A percentile compares a stretch with the other conserved stretches of the same genome.
These are phyloP conservation scores for Diachasma alloeum DNA, from an alignment of 1,140 invertebrate species.

Conservation along the genomic window DNA sequence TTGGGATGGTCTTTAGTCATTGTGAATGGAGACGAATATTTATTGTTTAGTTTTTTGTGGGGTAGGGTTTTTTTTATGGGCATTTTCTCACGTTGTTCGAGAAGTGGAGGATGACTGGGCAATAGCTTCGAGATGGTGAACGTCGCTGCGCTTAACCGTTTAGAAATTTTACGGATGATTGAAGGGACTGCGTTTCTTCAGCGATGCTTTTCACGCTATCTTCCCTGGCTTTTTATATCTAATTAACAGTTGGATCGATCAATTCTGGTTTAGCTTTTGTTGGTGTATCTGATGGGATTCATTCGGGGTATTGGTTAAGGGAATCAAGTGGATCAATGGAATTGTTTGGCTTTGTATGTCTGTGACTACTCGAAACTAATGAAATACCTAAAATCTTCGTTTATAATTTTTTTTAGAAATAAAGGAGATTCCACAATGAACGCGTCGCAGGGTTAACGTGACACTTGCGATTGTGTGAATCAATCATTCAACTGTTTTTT, in stretches of 20 bases:
- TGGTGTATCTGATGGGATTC: background rate
- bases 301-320: background rate
- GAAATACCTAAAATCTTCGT: background rate
- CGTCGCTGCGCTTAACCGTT: slow-evolving; percentile 23
- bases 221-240: background rate
- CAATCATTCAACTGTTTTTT: too few relatives aligned
- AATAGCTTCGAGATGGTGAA: slow-evolving; percentile 16
- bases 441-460: too few relatives aligned
- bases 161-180: slow-evolving; percentile 36
- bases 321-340: background rate
- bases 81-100: background rate
- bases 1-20: background rate
- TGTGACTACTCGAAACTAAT: background rate
- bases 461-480: too few relatives aligned
- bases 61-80: background rate
- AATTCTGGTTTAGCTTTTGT: background rate
- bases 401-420: too few relatives aligned
- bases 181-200: background rate
- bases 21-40: background rate
- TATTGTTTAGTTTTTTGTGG: background rate
- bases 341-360: background rate
- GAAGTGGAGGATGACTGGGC: background rate
- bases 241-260: background rate
- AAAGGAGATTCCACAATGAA: too few relatives aligned
- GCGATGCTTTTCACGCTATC: slow-evolving; percentile 10